Percentiles rank a stretch among this genome's conserved stretches.
phyloP scores from a whole-genome alignment of 53 echinoderm and acorn worm species.

The Apostichopus leukothele region DNA sequence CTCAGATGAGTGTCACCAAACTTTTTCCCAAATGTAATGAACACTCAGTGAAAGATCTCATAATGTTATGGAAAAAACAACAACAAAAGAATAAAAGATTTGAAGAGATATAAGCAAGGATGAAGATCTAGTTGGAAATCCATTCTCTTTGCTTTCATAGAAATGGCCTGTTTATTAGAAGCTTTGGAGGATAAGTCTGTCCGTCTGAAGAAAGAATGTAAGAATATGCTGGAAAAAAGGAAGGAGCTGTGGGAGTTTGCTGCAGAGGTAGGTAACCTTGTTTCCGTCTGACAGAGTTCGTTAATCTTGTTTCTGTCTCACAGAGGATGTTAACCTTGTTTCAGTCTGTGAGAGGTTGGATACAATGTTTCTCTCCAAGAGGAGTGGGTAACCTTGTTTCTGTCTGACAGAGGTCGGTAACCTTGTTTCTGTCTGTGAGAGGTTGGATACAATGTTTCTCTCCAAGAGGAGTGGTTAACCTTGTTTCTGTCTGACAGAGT shows the following conservation, averaged over 20 bases:
- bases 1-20: too few species aligned
- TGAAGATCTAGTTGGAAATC: too few species aligned
- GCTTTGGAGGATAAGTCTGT: constrained; percentile 81
- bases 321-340: not conserved
- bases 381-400: not conserved
- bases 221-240: constrained; percentile 71
- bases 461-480: not conserved
- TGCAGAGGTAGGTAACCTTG: constrained; percentile 66
- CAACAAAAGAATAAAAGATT: not conserved
- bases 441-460: too few species aligned
- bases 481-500: not conserved
- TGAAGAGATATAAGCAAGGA: too few species aligned
- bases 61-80: not conserved
- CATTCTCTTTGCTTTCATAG: constrained; percentile 35
- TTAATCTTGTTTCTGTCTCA: not conserved
- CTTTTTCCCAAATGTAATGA: too few species aligned
- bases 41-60: too few species aligned
- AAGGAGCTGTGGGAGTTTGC: constrained; percentile 97
- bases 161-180: constrained; percentile 96
- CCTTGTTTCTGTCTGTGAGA: not conserved
- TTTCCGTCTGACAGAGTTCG: too few species aligned
- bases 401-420: not conserved
- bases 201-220: constrained; percentile 73
- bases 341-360: too few species aligned
- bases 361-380: not conserved